phyloP scores from a whole-genome alignment of 2,888 invertebrate genomes.

The Zeuzera pyrina region DNA sequence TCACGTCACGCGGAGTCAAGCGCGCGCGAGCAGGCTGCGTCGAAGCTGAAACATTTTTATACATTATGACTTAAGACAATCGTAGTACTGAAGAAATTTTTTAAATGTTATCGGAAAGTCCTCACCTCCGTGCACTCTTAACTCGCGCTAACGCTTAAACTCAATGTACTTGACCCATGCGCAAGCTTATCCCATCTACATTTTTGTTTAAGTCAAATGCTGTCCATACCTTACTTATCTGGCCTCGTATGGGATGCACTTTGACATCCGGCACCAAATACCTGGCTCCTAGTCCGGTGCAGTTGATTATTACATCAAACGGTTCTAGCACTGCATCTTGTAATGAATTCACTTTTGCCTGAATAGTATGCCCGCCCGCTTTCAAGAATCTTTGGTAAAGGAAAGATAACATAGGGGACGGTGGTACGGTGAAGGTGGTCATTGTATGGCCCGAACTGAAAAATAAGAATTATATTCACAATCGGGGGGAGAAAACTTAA shows the following conservation, averaged over 20 bases:
- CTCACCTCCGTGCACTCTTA: too few species aligned
- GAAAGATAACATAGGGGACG: slow-evolving; percentile 76
- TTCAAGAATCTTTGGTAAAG: slow-evolving; percentile 74
- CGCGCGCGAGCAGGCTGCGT: too few species aligned
- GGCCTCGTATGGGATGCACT: slow-evolving; percentile 81
- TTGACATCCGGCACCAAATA: slow-evolving; percentile 74
- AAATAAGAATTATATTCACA: slow-evolving; percentile 7
- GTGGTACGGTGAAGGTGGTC: slow-evolving; percentile 79
- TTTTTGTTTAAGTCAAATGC: too few species aligned
- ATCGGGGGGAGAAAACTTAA: too few species aligned
- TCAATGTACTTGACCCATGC: too few species aligned
- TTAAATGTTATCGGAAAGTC: too few species aligned
- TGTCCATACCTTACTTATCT: slow-evolving; percentile 77
- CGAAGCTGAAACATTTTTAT: too few species aligned
- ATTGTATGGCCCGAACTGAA: slow-evolving; percentile 76
- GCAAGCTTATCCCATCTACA: too few species aligned
- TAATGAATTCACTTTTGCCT: slow-evolving; percentile 30
- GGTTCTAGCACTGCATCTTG: slow-evolving; percentile 57
- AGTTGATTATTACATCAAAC: slow-evolving; percentile 84
- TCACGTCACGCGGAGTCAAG: too few species aligned
- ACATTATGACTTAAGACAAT: too few species aligned
- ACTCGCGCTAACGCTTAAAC: too few species aligned
- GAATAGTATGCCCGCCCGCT: slow-evolving; percentile 74
- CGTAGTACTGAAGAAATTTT: too few species aligned
- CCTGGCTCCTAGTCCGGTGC: slow-evolving; percentile 80